Base-by-base conservation (phyloP, 1,140 invertebrate genomes). In the Heliothis virescens region DNA sequence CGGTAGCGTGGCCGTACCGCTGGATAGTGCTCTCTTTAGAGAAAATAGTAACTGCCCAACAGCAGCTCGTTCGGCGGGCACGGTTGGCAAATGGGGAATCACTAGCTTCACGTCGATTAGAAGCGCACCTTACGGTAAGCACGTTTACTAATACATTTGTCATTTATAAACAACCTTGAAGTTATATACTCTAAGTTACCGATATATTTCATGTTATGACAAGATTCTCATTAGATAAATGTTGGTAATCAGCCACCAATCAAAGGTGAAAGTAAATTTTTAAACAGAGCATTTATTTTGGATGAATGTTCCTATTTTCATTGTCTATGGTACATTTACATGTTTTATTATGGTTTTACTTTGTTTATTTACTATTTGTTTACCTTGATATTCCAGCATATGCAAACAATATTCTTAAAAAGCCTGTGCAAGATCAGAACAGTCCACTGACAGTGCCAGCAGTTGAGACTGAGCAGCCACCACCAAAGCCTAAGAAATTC, bases 1-100 rank as follows among this genome's bases (percentile, higher is more conserved):
- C 85, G 95, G 95, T 88, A 95, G 95, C 86, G 95, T 96, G 83
- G 95, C 96, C 80, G 95, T 96, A 86, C 96, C 96, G 80, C 90
- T 96, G 91, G 96, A 95, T 85, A 95, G 95, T 84, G 94, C 95
- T 79, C 88, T 98, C 76, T 97, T 98, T 91, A 96, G 97, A 91
- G 98, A 98, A 93, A 98, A 98, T 91, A 98, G 96, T 84, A 98
- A 98, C 91, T 97, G 97, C 86, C 98, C 98, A 16, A 97, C 97
- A 41, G 98, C 98, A 57, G 97, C 98, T 21, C 97, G 98, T 83
- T 98, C 98, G 34, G 97, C 98, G 83, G 98, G 98, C 79, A 98
- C 97, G 52, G 97, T 98, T 80, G 98, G 98, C 85, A 98, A 98
- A 95, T 99, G 98, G 98, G 98, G 98, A 84, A 98, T 98, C 91